Base-by-base conservation (phyloP, 2,113 vertebrate genomes). In the Phasianus colchicus region DNA sequence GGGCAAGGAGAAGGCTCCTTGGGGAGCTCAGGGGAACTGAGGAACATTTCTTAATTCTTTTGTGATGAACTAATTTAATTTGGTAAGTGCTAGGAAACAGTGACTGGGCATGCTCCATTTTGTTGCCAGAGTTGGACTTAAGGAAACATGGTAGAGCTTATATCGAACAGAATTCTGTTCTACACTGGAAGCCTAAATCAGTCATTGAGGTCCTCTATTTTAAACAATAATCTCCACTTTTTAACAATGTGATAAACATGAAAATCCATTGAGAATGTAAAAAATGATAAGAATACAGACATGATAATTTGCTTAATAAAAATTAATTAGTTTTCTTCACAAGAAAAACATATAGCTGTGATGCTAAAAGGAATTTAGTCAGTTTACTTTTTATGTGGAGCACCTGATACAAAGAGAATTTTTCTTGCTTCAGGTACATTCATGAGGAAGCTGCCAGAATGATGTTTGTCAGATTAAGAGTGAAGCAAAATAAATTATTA, bases 401-500 rank as follows among this genome's bases (percentile, higher is more conserved):
- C 8, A 25, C 10, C 13, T 67, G 36, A 71, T 21, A 21, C 5
- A 45, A 47, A 0, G 0, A 6, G 52, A 88, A 65, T 5, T 75
- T 66, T 32, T n/a, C 32, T 69, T 85, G 30, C 21, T 81, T 75
- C 47, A 78, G 60, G 34, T 47, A 50, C 15, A 65, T 75, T 30
- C 48, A 72, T 84, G 40, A 83, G 20, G 32, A 70, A 91, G 10
- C 3, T 81, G 50, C 9, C 72, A 88, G 48, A 71, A 63, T 1
- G 27, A 58, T 64, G 70, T 34, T 40, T 89, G 63, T 45, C 78
- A 76, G 30, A 89, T 63, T 48, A 86, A 55, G 20, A 83, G n/a
- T 24, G 65, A 92, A 89, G 24, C 9, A 90, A 70, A 85, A 29
- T 15, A 83, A 93, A 89, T 77, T 20, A 60, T 61, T 74, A 9